Evolutionary conservation across 2,113 vertebrate genomes (phyloP), one percentile per base, ranked within the genome.

Genomic region (Ceratotherium simum): DNA sequence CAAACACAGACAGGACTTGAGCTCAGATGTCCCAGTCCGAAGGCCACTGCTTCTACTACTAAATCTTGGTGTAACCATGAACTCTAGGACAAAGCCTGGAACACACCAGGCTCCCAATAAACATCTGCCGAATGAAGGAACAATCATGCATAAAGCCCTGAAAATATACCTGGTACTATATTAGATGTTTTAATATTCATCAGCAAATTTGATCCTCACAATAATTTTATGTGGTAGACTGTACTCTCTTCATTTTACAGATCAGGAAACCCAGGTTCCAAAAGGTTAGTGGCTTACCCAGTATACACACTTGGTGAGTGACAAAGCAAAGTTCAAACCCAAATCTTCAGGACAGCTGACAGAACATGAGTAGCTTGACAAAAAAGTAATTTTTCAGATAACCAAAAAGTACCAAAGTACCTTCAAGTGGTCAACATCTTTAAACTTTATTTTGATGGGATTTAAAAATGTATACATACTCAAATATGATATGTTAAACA

Each of bases 381-480:
- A 93, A 96, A 96, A 58, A 31, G 58, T 48, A 80, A 62, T 54
- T 79, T 69, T 90, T 60, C 69, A 84, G n/a, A 33, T 83, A 76
- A 94, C 42, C 48, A 80, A 80, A 96, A 80, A 75, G 48, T 79
- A 93, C 73, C 84, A 56, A 39, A 72, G 80, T 64, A 64, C 76
- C 81, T 92, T 69, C 51, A 70, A 54, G n/a, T 33, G 62, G 27
- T 81, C 46, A 51, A n/a, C 58, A 85, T 64, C 31, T 67, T 83
- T 86, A 33, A 51, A 39, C 90, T 78, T 84, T 70, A 91, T 51
- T 90, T 58, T 58, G 67, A 62, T 42, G 16, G 36, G n/a, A 86
- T 83, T 97, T 93, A 56, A 79, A 86, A 93, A 85, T 73, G 56
- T 9, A 67, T 27, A 73, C 21, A 54, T 18, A 60, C 48, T 33